Evolutionary conservation across 2,113 vertebrate genomes (phyloP).

Genomic region (Dipodomys merriami): DNA sequence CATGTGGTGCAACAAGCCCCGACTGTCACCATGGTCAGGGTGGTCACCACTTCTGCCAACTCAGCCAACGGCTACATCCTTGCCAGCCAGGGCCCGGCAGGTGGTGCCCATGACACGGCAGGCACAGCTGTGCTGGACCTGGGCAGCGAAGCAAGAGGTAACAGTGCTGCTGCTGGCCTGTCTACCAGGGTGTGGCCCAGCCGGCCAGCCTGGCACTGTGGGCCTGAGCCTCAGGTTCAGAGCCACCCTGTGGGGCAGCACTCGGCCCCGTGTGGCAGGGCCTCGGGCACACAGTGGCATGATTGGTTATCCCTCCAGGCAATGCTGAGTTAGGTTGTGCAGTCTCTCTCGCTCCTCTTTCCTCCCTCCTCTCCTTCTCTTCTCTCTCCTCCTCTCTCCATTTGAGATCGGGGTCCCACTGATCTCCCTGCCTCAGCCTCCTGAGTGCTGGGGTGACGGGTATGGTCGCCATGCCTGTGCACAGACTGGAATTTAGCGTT

Average conservation of each 20-base stretch:
- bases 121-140: slow-evolving; percentile 86
- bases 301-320: too few species aligned
- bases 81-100: slow-evolving; percentile 85
- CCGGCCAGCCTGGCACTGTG: background rate
- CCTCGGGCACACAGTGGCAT: too few species aligned
- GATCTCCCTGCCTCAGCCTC: background rate
- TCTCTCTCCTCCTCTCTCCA: too few species aligned
- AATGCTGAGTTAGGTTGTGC: background rate
- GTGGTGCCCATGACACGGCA: slow-evolving; percentile 83
- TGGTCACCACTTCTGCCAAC: slow-evolving; percentile 91
- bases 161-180: background rate
- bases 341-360: background rate
- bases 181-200: too few species aligned
- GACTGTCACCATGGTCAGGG: slow-evolving; percentile 95
- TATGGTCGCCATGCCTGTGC: too few species aligned
- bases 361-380: background rate
- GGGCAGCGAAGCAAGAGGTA: slow-evolving; percentile 86
- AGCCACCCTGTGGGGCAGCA: background rate
- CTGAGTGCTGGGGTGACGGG: background rate
- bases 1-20: slow-evolving; percentile 94
- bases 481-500: too few species aligned
- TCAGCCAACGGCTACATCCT: slow-evolving; percentile 95
- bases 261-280: too few species aligned
- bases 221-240: background rate
- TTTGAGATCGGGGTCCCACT: background rate